Conservation (phyloP, 2,888 invertebrate species). For the Aphidius colemani region DNA sequence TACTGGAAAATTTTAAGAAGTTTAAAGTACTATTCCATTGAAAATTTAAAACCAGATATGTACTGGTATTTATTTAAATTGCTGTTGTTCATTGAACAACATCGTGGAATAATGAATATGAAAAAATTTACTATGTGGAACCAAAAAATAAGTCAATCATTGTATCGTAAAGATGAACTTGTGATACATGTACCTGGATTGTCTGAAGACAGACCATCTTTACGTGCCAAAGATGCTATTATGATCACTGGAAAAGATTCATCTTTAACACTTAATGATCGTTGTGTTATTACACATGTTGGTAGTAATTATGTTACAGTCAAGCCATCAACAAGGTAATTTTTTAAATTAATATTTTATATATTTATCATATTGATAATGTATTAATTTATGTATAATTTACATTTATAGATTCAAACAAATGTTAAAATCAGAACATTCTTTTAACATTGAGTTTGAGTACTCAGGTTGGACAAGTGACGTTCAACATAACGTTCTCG, state of each 20-base stretch:
- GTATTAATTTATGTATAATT: too few species aligned
- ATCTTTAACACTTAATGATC: not conserved
- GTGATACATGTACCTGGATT: constrained; percentile 36
- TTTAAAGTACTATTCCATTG: constrained; percentile 25
- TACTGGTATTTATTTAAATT: constrained; percentile 42
- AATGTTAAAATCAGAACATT: too few species aligned
- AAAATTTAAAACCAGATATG: constrained; percentile 26
- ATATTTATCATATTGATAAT: too few species aligned
- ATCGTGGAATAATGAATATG: constrained; percentile 29
- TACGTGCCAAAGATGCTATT: constrained; percentile 25
- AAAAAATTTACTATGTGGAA: constrained; percentile 26
- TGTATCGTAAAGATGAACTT: constrained; percentile 10
- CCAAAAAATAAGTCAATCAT: constrained; percentile 23
- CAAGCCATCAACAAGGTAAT: not conserved
- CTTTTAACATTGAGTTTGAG: too few species aligned
- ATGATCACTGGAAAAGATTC: constrained; percentile 20
- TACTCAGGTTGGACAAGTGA: not conserved
- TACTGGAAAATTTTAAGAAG: constrained; percentile 35
- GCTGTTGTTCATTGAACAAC: constrained; percentile 41
- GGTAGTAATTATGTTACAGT: constrained; percentile 28
- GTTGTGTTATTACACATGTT: constrained; percentile 22
- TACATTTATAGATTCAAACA: too few species aligned
- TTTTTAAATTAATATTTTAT: too few species aligned
- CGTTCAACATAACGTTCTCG: too few species aligned
- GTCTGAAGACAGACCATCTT: constrained; percentile 33